Conservation (phyloP, 1,140 invertebrate species). For the Laupala kohalensis region DNA sequence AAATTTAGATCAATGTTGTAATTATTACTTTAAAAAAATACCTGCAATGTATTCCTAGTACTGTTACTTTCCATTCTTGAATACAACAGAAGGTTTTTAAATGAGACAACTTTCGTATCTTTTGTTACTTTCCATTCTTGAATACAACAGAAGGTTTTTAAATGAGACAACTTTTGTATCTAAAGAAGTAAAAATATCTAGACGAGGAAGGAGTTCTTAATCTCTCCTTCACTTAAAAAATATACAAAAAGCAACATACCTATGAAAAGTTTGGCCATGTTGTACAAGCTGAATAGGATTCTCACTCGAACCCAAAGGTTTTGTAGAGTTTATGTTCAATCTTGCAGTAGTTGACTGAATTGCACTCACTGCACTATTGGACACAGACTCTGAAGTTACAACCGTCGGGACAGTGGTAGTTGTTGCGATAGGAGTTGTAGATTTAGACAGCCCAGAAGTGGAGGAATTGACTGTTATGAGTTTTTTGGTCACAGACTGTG, state of each 20-base stretch:
- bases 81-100: too few species aligned
- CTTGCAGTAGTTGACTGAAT: not conserved
- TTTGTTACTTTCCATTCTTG: too few species aligned
- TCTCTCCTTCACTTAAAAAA: too few species aligned
- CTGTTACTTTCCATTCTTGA: too few species aligned
- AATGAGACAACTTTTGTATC: too few species aligned
- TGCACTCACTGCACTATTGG: not conserved
- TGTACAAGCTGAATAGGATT: slow-evolving; percentile 52
- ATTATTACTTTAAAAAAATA: too few species aligned
- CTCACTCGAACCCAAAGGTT: slow-evolving; percentile 40
- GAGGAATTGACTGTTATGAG: slow-evolving; percentile 2
- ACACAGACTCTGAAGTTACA: not conserved
- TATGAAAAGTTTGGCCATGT: slow-evolving; percentile 37
- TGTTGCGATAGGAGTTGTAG: not conserved
- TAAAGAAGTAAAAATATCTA: too few species aligned
- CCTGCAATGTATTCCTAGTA: too few species aligned
- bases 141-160: too few species aligned
- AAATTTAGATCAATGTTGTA: too few species aligned
- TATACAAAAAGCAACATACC: slow-evolving; percentile 25
- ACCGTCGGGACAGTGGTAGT: not conserved
- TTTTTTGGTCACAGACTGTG: not conserved
- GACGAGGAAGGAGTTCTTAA: too few species aligned
- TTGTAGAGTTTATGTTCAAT: slow-evolving; percentile 16
- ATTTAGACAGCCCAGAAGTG: not conserved
- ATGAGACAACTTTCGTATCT: too few species aligned